A percentile compares a stretch with the other conserved stretches of the same genome.
Conservation (phyloP, 2,888 invertebrate genomes). For the Punctoribates punctum region DNA sequence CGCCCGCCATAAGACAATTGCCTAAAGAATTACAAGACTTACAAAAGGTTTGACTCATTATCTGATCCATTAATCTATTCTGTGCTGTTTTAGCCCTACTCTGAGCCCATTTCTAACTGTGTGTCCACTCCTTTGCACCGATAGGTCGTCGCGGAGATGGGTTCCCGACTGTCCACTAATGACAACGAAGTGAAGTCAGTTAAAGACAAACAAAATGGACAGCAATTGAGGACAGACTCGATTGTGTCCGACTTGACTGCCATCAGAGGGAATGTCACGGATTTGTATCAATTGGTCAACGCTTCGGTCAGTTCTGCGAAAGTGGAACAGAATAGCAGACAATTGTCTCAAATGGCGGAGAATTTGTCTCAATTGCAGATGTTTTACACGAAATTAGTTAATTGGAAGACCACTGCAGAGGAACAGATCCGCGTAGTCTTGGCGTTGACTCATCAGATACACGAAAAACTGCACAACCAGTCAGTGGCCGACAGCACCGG, state of each 20-base stretch:
- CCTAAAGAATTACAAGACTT: constrained; percentile 40
- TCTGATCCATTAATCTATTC: background rate
- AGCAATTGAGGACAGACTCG: background rate
- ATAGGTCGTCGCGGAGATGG: constrained; percentile 38
- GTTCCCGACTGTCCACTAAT: constrained; percentile 26
- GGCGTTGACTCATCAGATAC: background rate
- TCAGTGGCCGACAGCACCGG: background rate
- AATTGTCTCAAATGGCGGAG: background rate
- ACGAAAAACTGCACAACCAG: constrained; percentile 4
- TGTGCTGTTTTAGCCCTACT: background rate
- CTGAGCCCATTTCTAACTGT: background rate
- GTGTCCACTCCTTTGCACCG: background rate
- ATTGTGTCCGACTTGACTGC: background rate
- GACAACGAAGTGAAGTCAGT: constrained; percentile 37
- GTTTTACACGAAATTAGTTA: background rate
- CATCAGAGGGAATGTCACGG: background rate
- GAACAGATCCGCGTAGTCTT: background rate
- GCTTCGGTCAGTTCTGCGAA: background rate
- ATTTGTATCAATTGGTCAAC: background rate
- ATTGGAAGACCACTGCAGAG: background rate
- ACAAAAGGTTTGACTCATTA: constrained; percentile 16
- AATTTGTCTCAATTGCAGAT: background rate
- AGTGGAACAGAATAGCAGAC: background rate
- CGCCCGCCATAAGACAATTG: constrained; percentile 38
- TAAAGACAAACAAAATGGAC: constrained; percentile 25